These are phyloP conservation scores for Girardinichthys multiradiatus DNA, from an alignment of 2,113 vertebrate species.

Conservation along the genomic window DNA sequence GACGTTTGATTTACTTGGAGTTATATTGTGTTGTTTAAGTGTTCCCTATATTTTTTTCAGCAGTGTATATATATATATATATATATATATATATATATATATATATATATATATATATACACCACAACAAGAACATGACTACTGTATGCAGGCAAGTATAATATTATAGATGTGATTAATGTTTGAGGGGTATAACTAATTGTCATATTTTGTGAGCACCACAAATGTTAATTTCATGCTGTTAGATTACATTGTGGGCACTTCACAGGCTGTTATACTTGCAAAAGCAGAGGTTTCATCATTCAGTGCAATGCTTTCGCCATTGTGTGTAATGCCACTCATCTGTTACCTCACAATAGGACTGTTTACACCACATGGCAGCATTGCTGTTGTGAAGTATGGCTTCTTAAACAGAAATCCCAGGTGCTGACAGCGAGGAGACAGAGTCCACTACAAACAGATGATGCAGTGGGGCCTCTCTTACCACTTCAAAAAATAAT, in stretches of 20 bases:
- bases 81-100: too few species aligned
- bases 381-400: background rate
- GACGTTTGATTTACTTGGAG: too few species aligned
- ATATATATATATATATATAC: too few species aligned
- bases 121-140: too few species aligned
- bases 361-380: background rate
- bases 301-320: background rate
- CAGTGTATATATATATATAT: too few species aligned
- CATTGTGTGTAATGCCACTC: background rate
- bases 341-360: background rate
- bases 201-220: too few species aligned
- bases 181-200: too few species aligned
- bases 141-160: too few species aligned
- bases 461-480: background rate
- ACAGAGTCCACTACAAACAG: background rate
- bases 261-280: background rate
- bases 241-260: background rate
- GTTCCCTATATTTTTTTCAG: too few species aligned
- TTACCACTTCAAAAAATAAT: background rate
- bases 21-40: too few species aligned
- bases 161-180: too few species aligned
- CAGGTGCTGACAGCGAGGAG: background rate
- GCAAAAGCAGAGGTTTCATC: background rate
- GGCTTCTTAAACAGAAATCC: background rate
- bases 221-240: background rate